Conservation (phyloP, 2,888 invertebrate species). For the Pecten maximus region DNA sequence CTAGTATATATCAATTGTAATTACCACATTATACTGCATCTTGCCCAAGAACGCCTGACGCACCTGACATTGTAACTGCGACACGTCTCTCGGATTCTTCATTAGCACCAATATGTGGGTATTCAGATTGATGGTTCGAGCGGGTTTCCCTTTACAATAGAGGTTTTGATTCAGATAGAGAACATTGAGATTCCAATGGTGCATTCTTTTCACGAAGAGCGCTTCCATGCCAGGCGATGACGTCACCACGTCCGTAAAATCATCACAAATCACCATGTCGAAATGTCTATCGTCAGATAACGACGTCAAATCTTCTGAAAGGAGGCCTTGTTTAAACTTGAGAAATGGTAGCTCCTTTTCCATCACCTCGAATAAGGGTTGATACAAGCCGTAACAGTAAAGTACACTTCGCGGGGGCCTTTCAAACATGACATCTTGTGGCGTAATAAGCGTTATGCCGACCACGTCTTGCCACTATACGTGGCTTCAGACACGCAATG, state of each 20-base stretch:
- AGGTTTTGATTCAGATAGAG: conserved; percentile 56
- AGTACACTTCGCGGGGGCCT: conserved; percentile 55
- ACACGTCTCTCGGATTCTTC: conserved; percentile 57
- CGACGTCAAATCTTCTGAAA: conserved; percentile 44
- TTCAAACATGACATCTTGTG: conserved; percentile 54
- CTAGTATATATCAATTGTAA: too few relatives aligned
- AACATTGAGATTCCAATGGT: conserved; percentile 52
- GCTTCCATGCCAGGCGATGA: conserved; percentile 55
- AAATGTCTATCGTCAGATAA: conserved; percentile 41
- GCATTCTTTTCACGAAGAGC: conserved; percentile 56
- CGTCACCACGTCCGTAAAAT: conserved; percentile 54
- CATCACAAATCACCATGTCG: conserved; percentile 53
- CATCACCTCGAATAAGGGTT: conserved; percentile 55
- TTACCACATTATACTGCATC: too few relatives aligned
- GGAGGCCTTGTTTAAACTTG: conserved; percentile 54
- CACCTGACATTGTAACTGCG: conserved; percentile 54
- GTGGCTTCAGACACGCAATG: conserved; percentile 53
- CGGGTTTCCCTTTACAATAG: conserved; percentile 53
- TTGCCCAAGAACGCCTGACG: conserved; percentile 57
- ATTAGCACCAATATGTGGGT: conserved; percentile 53
- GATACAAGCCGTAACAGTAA: conserved; percentile 60
- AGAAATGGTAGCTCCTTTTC: conserved; percentile 52
- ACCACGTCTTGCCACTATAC: conserved; percentile 50
- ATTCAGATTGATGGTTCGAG: conserved; percentile 53
- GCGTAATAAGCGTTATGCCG: conserved; percentile 39